Base-by-base conservation (phyloP, 2,888 invertebrate genomes). In the Lamellibrachia columna region DNA sequence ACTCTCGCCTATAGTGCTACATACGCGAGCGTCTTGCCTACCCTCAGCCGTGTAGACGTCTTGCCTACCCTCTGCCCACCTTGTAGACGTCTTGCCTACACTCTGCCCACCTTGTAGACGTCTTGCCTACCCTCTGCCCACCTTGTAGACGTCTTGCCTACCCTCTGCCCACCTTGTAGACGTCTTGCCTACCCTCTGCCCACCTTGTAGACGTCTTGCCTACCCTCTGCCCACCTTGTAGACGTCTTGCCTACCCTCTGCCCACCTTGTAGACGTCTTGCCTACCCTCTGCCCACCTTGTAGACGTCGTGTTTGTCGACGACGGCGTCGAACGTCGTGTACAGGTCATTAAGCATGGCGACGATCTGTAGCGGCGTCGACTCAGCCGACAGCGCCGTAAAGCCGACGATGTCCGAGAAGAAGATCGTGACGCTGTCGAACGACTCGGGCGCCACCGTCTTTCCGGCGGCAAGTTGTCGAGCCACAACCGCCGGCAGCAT, bases 401-500 rank as follows among this genome's bases (percentile, higher is more conserved):
- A 94, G 7, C 94, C 93, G 75, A 94, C 94, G 91, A 94, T 95
- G 92, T 95, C 94, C 8, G 94, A 94, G 92, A 95, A 94, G 93
- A 94, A 94, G 52, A 95, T 93, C 53, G 94, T 94, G 75, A 93
- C 94, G 15, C 93, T 93, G 53, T 95, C 94, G 93, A 94, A 95
- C 28, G 93, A 93, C 91, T 94, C 94, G 0, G 95, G 94, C n/a
- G 93, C 92, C 7, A 95, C 93, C 7, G 94, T 52, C 90, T 94
- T 91, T 7, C 94, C 94, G 53, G 93, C 93, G 0, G 94, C 91
- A 15, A 96, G 93, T 28, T 93, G 93, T 8, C 94, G 92, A 1
- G 95, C 95, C 58, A 96, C 94, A 7, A 94, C 93, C 2, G 93
- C 93, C 53, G 96, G 96, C 53, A 96, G 93, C n/a, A 95, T 94